Base-by-base conservation (phyloP, 1,140 invertebrate species). In the Drosophila tristis region DNA sequence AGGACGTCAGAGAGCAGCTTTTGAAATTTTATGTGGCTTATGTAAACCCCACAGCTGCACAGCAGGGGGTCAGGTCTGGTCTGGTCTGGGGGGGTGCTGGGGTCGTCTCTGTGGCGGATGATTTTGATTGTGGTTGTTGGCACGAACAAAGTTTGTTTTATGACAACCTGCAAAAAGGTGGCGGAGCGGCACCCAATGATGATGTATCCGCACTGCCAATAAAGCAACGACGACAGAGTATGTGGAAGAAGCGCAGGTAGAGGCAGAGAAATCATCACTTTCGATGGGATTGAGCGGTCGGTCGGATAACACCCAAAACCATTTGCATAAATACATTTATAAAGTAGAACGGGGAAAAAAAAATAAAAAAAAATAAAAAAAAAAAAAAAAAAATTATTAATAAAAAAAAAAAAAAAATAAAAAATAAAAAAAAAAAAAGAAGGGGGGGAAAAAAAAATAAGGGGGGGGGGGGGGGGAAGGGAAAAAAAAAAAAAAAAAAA, bases 101-200 rank as follows among this genome's bases (percentile, higher is more conserved):
- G 56, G 35, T 49, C 29, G 29, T 8, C 8, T 59, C 43, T 43
- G 57, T n/a, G 79, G 58, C 45, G 55, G 74, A 56, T 35, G 47
- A 74, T 55, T 81, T 81, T 82, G 79, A 81, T 81, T 80, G 77
- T 62, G 77, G 77, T 79, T 75, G 51, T 42, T 42, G 73, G 43
- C 57, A 44, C 55, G 58, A 57, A 57, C 42, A 55, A 78, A 73
- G 75, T 78, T 78, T 70, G 64, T 70, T 70, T 70, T 70, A 70
- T 64, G 66, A 58, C 66, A 39, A 43, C 35, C 35, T 39, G 35
- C 35, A 39, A 39, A 39, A 39, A 13, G 35, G 35, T 39, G 66
- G 45, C 26, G 35, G 25, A 54, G 51, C n/a, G 50, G 35, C 50
- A 31, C 26, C 25, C 1, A 49, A 49, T 31, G 35, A 49, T 70